Evolutionary conservation across 2,797 vertebrate species (phyloP).

Genomic region (Coracias cyanogaster): DNA sequence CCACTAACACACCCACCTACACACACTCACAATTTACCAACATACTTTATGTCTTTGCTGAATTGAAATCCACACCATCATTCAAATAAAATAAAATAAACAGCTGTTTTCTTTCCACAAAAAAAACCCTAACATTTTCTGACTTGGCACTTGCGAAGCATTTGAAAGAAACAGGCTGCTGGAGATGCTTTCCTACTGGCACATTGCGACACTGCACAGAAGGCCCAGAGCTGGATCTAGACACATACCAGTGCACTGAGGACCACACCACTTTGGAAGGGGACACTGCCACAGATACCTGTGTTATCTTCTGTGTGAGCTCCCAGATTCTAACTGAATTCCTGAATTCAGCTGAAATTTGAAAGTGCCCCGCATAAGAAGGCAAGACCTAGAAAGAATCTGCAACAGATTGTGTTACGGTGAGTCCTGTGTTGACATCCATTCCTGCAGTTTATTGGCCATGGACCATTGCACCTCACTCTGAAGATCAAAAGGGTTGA

Average conservation of each 20-base stretch:
- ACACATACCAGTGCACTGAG: fast-evolving
- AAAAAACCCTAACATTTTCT: not conserved
- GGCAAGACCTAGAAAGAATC: not conserved
- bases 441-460: not conserved
- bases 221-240: not conserved
- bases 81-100: conserved; percentile 68
- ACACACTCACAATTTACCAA: conserved; percentile 62
- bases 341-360: not conserved
- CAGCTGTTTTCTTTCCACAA: conserved; percentile 41
- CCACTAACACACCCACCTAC: conserved; percentile 55
- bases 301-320: not conserved
- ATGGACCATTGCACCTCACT: not conserved
- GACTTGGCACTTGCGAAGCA: not conserved
- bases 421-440: not conserved
- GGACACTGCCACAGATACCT: not conserved
- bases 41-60: conserved; percentile 30
- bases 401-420: not conserved
- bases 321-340: not conserved
- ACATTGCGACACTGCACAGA: fast-evolving
- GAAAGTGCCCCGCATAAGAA: not conserved
- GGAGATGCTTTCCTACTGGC: not conserved
- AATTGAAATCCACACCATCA: conserved; percentile 43
- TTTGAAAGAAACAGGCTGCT: not conserved
- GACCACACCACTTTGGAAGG: not conserved
- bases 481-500: not conserved